Base-by-base conservation (phyloP, 2,113 vertebrate species). In the Pongo abelii region DNA sequence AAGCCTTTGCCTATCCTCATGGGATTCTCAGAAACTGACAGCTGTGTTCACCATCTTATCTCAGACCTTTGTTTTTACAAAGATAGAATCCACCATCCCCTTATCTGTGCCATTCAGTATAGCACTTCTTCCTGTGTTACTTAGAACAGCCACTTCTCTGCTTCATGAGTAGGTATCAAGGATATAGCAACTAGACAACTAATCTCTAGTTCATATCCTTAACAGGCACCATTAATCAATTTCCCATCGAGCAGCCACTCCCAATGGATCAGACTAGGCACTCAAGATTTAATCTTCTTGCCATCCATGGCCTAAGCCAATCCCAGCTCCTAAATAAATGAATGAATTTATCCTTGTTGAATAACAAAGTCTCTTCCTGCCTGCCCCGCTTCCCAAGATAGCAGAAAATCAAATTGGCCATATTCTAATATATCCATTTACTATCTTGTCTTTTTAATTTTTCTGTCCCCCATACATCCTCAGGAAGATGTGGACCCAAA, bases 141-240 rank as follows among this genome's bases (percentile, higher is more conserved):
- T 59, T 35, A 48, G 27, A 94, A 50, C 2, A 79, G 59, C 38
- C 61, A 67, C 3, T 64, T 72, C 32, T 91, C 75, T 77, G 46
- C 46, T 84, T 86, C 57, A 16, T 69, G 81, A 93, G n/a, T 35
- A 40, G 59, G n/a, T 89, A 69, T 75, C 81, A 91, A 30, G 78
- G 84, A 75, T 74, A 84, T 2, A 88, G 52, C 72, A 89, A 92
- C 50, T 8, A 30, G 20, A 43, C 67, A 84, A 85, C 57, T 52
- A 17, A 91, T 23, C 64, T 55, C 91, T 18, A 89, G 25, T 59
- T 27, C 50, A 50, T 23, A 40, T 55, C 40, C 50, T 9, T 64
- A 87, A 91, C 59, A 95, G 80, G 77, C 91, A 79, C 74, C 59
- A 70, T 89, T 64, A 69, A 95, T 96, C 90, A 88, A 93, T 91